These are phyloP conservation scores for Cyprinus carpio DNA, from an alignment of 2,113 vertebrate species.

Conservation along the genomic window DNA sequence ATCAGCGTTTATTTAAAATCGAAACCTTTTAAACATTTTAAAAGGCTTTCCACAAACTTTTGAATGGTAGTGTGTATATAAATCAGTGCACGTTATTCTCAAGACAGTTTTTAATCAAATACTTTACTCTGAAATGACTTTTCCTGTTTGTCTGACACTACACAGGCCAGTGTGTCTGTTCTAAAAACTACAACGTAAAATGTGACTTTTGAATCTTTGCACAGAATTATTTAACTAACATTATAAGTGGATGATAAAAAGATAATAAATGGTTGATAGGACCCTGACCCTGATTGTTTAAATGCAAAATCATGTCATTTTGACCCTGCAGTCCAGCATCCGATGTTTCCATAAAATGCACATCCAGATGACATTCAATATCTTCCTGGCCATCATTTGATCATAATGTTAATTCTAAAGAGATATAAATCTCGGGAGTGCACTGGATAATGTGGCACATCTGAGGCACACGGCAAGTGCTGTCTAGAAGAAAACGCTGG, in stretches of 20 bases:
- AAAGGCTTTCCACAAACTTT: no score
- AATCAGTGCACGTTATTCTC: neutral
- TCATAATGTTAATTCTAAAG: neutral
- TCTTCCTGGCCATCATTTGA: neutral
- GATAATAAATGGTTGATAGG: no score
- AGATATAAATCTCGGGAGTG: neutral
- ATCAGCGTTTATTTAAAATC: no score
- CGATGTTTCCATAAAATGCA: neutral
- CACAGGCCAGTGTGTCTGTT: no score
- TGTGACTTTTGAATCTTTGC: no score
- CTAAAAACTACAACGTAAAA: no score
- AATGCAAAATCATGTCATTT: neutral
- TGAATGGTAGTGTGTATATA: no score
- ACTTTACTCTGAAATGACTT: neutral
- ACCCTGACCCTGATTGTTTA: no score
- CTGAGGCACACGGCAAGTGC: neutral
- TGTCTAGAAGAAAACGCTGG: constrained; percentile 2
- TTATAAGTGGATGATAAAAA: no score
- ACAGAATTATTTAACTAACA: no score
- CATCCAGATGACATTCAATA: neutral
- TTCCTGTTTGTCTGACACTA: no score
- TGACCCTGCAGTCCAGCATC: neutral
- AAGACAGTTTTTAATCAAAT: neutral
- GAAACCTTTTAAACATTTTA: no score
- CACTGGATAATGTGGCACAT: neutral